phyloP scores from a whole-genome alignment of 2,888 invertebrate species.

The Yponomeuta plumbellus region DNA sequence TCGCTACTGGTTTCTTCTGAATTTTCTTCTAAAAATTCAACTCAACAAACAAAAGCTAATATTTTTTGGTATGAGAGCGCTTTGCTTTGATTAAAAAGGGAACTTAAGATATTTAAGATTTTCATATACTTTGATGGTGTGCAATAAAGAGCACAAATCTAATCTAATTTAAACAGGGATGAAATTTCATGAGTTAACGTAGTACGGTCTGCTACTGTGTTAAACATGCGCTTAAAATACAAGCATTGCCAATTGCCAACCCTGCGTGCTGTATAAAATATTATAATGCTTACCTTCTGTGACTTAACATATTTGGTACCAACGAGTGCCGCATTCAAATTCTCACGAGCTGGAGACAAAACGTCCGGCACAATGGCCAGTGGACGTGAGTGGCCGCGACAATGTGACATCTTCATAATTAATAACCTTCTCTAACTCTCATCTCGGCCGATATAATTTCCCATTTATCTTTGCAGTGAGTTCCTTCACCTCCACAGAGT shows the following conservation, averaged over 20 bases:
- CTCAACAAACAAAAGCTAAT: no score
- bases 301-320: slow-evolving; percentile 39
- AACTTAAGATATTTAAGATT: no score
- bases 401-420: slow-evolving; percentile 74
- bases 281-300: background rate
- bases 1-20: no score
- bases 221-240: slow-evolving; percentile 18
- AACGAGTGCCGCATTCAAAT: slow-evolving; percentile 52
- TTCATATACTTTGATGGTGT: no score
- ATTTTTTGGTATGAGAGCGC: no score
- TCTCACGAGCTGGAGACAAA: slow-evolving; percentile 71
- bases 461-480: slow-evolving; percentile 64
- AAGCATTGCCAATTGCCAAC: background rate
- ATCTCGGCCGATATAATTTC: slow-evolving; percentile 73
- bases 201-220: no score
- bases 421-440: slow-evolving; percentile 64
- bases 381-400: slow-evolving; percentile 64
- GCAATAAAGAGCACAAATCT: no score
- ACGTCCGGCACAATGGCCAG: slow-evolving; percentile 47
- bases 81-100: no score
- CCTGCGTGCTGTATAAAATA: background rate
- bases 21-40: no score
- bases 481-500: slow-evolving; percentile 57
- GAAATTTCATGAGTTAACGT: no score
- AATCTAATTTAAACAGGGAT: no score